Evolutionary conservation across 30 jellyfish, hydroid and myxozoan genomes (phyloP).

Genomic region (Hydractinia symbiolongicarpus): DNA sequence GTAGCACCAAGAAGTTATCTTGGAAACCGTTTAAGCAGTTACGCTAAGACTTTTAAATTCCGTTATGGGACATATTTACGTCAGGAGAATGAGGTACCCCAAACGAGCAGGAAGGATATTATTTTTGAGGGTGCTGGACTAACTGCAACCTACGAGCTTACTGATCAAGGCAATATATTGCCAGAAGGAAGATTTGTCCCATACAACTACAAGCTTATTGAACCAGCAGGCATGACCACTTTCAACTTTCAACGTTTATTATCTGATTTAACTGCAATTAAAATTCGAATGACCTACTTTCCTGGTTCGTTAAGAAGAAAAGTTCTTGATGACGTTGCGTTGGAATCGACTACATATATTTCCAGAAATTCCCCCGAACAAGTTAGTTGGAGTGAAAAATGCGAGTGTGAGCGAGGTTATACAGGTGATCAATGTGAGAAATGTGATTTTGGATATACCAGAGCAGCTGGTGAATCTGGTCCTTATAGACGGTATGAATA

Average conservation of each 20-base stretch:
- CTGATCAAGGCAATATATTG: conserved; percentile 54
- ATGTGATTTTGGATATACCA: conserved; percentile 81
- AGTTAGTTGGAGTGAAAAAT: conserved; percentile 86
- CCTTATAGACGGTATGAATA: conserved; percentile 56
- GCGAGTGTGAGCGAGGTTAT: conserved; percentile 74
- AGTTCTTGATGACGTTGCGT: conserved; percentile 54
- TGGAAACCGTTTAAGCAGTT: conserved; percentile 88
- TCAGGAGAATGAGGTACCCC: conserved; percentile 32
- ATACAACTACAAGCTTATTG: conserved; percentile 49
- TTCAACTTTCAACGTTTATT: conserved; percentile 62
- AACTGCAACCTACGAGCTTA: conserved; percentile 60
- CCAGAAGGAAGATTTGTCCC: conserved; percentile 58
- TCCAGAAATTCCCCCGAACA: conserved; percentile 73
- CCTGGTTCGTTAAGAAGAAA: conserved; percentile 22
- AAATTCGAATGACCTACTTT: conserved; percentile 64
- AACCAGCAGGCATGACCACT: conserved; percentile 78
- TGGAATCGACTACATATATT: conserved; percentile 70
- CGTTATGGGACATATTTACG: conserved; percentile 45
- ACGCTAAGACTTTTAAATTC: conserved; percentile 59
- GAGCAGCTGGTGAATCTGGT: conserved; percentile 61
- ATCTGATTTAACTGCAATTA: conserved; percentile 70
- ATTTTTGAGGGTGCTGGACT: conserved; percentile 89
- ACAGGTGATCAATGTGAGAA: conserved; percentile 85
- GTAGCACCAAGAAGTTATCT: conserved; percentile 77
- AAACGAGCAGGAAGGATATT: conserved; percentile 57